Evolutionary conservation across 2,888 invertebrate species (phyloP), one percentile per base, ranked within the genome.

Genomic region (Galeopsomyia nigrocyanea): DNA sequence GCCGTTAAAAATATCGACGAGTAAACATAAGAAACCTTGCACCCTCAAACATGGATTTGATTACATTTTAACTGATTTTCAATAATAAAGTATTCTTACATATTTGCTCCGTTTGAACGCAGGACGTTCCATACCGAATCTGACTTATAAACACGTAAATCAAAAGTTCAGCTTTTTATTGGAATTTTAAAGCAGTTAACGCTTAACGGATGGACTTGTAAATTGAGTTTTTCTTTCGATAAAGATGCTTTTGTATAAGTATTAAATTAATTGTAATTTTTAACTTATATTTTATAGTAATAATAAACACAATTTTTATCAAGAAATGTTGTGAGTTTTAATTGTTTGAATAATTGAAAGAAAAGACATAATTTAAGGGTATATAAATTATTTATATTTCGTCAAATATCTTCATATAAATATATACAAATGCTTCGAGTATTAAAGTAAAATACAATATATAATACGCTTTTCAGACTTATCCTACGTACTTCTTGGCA

Each of bases 351-450:
- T 21, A 22, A 22, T 13, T 57, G 3, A 57, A 22, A 57, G 3
- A 57, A 22, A 57, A 19, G 13, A 57, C 10, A 3, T 7, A 3
- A 5, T 57, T 19, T 50, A 77, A 80, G 82, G 80, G 77, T 84
- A 83, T 85, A 85, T 84, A 85, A 85, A 85, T 85, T 84, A 85
- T 84, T 74, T 57, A 81, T 86, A 86, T 85, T 84, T 85, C 82
- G 78, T 84, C 81, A 83, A 81, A 81, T 80, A 81, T 80, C 79
- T 80, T 78, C 80, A 81, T 85, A 85, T 83, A 84, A 84, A 84
- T 86, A 86, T 86, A 84, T 86, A 86, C 85, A 86, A 85, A 83
- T 84, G 78, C 71, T 78, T 79, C 75, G 81, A 83, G 83, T 83
- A 83, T 81, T 80, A 81, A 82, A 80, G 78, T 77, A 80, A 79